phyloP scores from a whole-genome alignment of 30 jellyfish, hydroid and myxozoan species.

The Aurelia coerulea region DNA sequence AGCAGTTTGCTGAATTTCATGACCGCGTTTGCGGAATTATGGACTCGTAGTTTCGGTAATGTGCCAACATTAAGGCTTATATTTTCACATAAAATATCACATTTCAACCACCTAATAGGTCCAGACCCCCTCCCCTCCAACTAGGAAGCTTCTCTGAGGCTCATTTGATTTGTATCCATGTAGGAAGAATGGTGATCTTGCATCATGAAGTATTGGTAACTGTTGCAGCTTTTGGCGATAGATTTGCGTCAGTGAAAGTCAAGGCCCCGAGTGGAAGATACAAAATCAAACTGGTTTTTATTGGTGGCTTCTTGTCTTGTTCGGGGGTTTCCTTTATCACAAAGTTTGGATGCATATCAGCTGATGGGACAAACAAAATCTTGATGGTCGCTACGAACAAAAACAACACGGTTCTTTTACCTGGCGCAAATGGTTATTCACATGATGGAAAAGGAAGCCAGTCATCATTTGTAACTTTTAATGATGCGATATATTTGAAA shows the following conservation, averaged over 20 bases:
- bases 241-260: conserved; percentile 37
- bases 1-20: too few species aligned
- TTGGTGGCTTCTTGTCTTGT: conserved; percentile 40
- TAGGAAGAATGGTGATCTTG: conserved; percentile 51
- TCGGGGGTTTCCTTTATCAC: background rate
- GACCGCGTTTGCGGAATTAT: too few species aligned
- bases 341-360: conserved; percentile 44
- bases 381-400: conserved; percentile 40
- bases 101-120: too few species aligned
- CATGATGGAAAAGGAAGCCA: conserved; percentile 58
- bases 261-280: conserved; percentile 38
- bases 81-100: too few species aligned
- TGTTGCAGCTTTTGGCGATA: conserved; percentile 35
- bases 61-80: too few species aligned
- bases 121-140: too few species aligned
- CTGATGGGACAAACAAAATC: conserved; percentile 12
- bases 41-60: too few species aligned
- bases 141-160: too few species aligned
- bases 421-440: conserved; percentile 46
- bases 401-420: conserved; percentile 40
- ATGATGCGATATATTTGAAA: conserved; percentile 37
- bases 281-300: conserved; percentile 41
- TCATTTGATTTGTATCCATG: background rate
- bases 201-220: background rate
- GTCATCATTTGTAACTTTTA: conserved; percentile 50